Conservation (phyloP, 1,140 invertebrate genomes). For the Dermatophagoides farinae region DNA sequence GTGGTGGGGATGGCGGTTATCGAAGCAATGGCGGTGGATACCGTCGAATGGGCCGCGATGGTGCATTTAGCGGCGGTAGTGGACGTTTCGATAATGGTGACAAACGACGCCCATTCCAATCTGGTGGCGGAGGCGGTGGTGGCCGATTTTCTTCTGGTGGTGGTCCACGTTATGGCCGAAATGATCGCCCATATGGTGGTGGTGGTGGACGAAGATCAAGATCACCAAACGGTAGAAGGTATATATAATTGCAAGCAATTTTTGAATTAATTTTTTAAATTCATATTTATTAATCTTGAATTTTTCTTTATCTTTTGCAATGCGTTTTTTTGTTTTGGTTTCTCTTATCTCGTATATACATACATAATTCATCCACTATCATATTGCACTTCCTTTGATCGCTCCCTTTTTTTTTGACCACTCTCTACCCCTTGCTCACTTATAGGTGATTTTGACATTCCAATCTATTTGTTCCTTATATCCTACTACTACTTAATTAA, state of each 20-base stretch:
- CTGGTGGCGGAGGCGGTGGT: conserved; percentile 9
- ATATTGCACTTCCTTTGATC: too few relatives aligned
- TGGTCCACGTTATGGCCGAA: not conserved
- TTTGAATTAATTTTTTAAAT: not conserved
- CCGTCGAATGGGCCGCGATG: conserved; percentile 3
- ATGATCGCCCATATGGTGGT: not conserved
- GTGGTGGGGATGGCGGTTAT: conserved; percentile 15
- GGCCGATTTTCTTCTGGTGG: not conserved
- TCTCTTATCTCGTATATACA: too few relatives aligned
- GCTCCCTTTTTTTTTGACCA: too few relatives aligned
- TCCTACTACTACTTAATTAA: too few relatives aligned
- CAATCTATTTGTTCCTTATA: too few relatives aligned
- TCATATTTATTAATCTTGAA: not conserved
- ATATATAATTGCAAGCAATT: not conserved
- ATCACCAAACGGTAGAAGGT: conserved; percentile 8
- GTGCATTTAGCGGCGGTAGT: not conserved
- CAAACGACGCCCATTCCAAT: not conserved
- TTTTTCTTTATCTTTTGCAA: not conserved
- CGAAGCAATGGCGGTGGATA: conserved; percentile 14
- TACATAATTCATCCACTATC: too few relatives aligned
- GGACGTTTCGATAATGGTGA: not conserved
- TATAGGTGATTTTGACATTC: too few relatives aligned
- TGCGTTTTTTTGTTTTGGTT: too few relatives aligned
- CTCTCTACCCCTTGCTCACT: too few relatives aligned
- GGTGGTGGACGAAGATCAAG: not conserved